Percentiles rank a stretch among this genome's conserved stretches.
phyloP scores from a whole-genome alignment of 2,113 vertebrate genomes.

The Tapirus terrestris region DNA sequence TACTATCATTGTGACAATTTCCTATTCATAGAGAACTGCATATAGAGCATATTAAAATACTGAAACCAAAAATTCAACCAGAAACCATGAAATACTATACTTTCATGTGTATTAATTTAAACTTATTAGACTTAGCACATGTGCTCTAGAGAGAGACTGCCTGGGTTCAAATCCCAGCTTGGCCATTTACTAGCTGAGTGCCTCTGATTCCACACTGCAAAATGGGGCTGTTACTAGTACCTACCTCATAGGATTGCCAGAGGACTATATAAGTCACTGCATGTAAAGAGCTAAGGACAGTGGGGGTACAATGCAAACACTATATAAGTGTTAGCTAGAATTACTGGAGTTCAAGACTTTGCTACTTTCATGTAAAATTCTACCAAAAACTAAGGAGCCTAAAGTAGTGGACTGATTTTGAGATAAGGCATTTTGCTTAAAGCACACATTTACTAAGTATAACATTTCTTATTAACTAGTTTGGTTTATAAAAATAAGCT shows the following conservation, averaged over 20 bases:
- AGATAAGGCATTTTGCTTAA: constrained; percentile 23
- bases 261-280: background rate
- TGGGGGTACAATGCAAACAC: background rate
- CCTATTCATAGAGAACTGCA: constrained; percentile 12
- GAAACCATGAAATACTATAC: background rate
- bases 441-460: constrained; percentile 9
- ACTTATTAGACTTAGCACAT: background rate
- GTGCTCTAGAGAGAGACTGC: constrained; percentile 1
- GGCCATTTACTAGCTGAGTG: background rate
- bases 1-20: constrained; percentile 7
- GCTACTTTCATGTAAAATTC: constrained; percentile 7
- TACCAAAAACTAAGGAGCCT: background rate
- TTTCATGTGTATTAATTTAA: background rate
- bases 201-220: background rate
- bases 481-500: constrained; percentile 43
- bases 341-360: background rate
- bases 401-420: constrained; percentile 28
- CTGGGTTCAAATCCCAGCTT: background rate
- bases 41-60: background rate
- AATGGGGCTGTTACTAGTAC: background rate
- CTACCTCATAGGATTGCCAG: background rate
- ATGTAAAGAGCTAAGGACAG: background rate
- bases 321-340: constrained; percentile 5
- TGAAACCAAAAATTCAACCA: constrained; percentile 52
- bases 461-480: constrained; percentile 51